Conservation (phyloP, 92 coral and sea anemone species). For the Palythoa heliodiscus region DNA sequence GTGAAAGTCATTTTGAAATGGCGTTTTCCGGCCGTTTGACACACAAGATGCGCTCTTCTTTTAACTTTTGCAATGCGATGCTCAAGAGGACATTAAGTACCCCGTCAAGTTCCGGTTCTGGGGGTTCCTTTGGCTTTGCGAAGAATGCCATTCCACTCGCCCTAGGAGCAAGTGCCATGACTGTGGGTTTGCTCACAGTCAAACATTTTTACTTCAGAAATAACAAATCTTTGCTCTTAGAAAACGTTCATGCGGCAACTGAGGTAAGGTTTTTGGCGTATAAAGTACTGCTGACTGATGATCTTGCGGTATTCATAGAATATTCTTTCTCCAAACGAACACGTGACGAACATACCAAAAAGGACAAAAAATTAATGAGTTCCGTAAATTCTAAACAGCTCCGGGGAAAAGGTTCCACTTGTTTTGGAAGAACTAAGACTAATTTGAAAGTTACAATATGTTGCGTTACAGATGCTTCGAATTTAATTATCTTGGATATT, state of each 20-base stretch:
- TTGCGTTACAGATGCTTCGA: neutral
- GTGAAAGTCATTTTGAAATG: slow-evolving; percentile 32
- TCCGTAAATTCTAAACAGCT: no score
- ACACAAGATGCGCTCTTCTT: slow-evolving; percentile 47
- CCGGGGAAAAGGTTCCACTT: no score
- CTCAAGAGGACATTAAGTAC: slow-evolving; percentile 39
- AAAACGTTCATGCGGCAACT: slow-evolving; percentile 75
- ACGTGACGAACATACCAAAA: neutral
- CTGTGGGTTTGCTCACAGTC: slow-evolving; percentile 63
- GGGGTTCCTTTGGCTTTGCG: slow-evolving; percentile 31
- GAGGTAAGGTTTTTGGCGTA: slow-evolving; percentile 37
- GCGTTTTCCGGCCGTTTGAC: slow-evolving; percentile 61
- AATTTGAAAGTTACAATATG: neutral
- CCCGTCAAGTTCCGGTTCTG: slow-evolving; percentile 39
- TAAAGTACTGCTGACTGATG: neutral
- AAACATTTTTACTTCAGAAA: slow-evolving; percentile 58
- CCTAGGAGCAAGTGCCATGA: slow-evolving; percentile 81
- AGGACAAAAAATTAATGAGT: neutral
- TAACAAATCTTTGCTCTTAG: slow-evolving; percentile 33
- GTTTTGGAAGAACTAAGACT: no score
- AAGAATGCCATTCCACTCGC: slow-evolving; percentile 79
- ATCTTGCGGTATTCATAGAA: neutral
- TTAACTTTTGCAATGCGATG: slow-evolving; percentile 28
- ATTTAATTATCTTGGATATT: no score
- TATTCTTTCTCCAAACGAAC: neutral